Evolutionary conservation across 1,140 invertebrate species (phyloP), one percentile per base, ranked within the genome.

Genomic region (Agraylea sexmaculata): DNA sequence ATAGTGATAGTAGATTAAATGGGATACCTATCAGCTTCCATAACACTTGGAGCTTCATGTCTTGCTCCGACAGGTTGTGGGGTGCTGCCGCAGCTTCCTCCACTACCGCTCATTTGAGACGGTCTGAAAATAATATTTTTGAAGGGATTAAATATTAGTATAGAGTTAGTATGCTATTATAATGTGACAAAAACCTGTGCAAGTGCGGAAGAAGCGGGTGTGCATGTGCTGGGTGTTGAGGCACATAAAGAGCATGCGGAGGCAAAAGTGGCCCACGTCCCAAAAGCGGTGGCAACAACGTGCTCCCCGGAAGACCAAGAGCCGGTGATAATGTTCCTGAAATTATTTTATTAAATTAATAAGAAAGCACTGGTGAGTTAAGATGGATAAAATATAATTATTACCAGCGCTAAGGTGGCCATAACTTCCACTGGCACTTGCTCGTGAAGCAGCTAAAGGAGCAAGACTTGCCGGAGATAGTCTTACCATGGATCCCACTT

Each of bases 401-500:
- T n/a, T 67, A 76, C 85, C 87, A 48, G 87, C 87, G 36, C 88
- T 90, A 43, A 95, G 74, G 64, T 95, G 91, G 11, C 89, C 90
- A 65, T 93, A 93, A 40, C 87, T 91, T 11, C 91, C 89, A 54
- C 85, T 88, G 5, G 84, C 81, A 0, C 78, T 74, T 37, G 82
- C 87, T 1, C 86, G 88, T 3, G 87, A 87, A 52, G 89, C 87
- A 50, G 91, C 83, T 31, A 91, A 80, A n/a, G 87, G 87, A 15
- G 84, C 83, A 40, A 96, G 62, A 23, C 89, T 93, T 49, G 90
- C 93, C 1, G 91, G 92, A 10, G 90, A 95, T 51, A 91, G 89
- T 45, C 91, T 75, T 50, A 96, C 94, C 71, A 95, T 85, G 34
- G 89, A 91, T 53, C 88, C 89, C 51, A 97, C 81, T 59, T 95